Conservation (phyloP, 2,888 invertebrate species). For the Dusona sp. region DNA sequence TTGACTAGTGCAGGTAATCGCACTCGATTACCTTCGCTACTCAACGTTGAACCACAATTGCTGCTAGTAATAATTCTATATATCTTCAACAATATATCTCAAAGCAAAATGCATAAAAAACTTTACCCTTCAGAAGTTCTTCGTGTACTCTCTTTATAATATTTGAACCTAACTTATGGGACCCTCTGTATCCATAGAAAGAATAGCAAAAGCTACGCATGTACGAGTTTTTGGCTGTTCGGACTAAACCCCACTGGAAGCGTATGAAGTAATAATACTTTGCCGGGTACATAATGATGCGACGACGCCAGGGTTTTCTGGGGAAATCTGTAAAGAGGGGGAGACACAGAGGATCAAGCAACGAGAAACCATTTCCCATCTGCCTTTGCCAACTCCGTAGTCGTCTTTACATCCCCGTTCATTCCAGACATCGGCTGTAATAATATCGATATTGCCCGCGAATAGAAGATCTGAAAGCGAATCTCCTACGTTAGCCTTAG, state of each 20-base stretch:
- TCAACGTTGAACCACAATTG: not conserved
- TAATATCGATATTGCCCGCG: conserved; percentile 50
- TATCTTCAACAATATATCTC: not conserved
- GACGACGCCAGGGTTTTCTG: conserved; percentile 64
- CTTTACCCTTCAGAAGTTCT: not conserved
- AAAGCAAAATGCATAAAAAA: conserved; percentile 31
- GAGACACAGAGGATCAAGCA: conserved; percentile 35
- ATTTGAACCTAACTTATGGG: not conserved
- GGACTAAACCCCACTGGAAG: conserved; percentile 69
- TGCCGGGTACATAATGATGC: conserved; percentile 77
- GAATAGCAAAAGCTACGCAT: conserved; percentile 41
- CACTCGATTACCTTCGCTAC: not conserved
- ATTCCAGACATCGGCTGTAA: conserved; percentile 39
- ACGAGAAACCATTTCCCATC: conserved; percentile 63
- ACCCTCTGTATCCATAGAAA: conserved; percentile 4
- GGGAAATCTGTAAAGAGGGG: conserved; percentile 65
- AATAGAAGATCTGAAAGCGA: conserved; percentile 3
- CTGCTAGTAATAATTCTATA: not conserved
- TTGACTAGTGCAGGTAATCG: too few relatives aligned
- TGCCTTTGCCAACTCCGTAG: conserved; percentile 50
- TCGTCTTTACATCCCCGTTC: conserved; percentile 48
- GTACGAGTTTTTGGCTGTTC: conserved; percentile 57
- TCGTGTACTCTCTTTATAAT: not conserved
- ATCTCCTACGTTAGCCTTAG: not conserved
- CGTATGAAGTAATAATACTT: conserved; percentile 81